phyloP scores from a whole-genome alignment of 2,888 invertebrate genomes.

The Ctenicera cuprea region DNA sequence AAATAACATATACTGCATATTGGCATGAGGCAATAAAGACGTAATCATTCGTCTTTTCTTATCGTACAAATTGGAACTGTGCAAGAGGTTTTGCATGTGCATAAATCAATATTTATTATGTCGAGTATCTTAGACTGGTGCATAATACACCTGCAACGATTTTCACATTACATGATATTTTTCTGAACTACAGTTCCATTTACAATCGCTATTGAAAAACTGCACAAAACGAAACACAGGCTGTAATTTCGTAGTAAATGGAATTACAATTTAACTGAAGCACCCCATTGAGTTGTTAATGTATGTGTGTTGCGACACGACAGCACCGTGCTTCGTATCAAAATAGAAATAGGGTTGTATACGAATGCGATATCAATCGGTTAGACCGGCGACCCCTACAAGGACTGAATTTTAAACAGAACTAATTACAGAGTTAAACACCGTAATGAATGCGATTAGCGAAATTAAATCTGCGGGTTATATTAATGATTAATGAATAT shows the following conservation, averaged over 20 bases:
- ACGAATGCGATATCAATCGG: constrained; percentile 39
- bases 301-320: constrained; percentile 35
- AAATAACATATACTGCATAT: too few species aligned
- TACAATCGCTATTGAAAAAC: constrained; percentile 26
- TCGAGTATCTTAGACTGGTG: constrained; percentile 16
- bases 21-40: too few species aligned
- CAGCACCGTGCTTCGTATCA: constrained; percentile 25
- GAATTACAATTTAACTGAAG: constrained; percentile 32
- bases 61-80: too few species aligned
- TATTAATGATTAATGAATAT: constrained; percentile 41
- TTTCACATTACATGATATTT: not conserved
- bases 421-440: constrained; percentile 42
- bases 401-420: constrained; percentile 39
- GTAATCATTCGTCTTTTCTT: too few species aligned
- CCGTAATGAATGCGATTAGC: constrained; percentile 40
- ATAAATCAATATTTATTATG: constrained; percentile 23
- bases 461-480: constrained; percentile 39
- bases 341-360: constrained; percentile 37
- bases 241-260: constrained; percentile 33
- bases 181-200: constrained; percentile 4
- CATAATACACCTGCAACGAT: not conserved
- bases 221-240: constrained; percentile 15
- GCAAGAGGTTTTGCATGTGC: not conserved
- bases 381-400: constrained; percentile 34
- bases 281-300: constrained; percentile 43